Percentiles rank a stretch among this genome's conserved stretches.
phyloP scores from a whole-genome alignment of 2,113 vertebrate species.

The Carassius gibelio region DNA sequence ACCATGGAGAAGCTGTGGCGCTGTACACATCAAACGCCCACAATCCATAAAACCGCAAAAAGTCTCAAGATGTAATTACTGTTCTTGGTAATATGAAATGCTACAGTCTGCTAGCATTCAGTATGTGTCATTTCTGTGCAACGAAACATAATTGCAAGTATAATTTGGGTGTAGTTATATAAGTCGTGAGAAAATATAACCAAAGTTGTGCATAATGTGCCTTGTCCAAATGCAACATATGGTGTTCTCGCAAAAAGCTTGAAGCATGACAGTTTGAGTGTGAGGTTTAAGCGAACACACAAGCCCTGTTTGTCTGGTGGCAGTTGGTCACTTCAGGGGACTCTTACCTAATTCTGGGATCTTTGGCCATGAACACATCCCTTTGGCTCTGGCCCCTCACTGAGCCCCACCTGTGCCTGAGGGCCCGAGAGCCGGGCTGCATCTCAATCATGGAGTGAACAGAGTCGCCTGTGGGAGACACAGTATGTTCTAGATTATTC shows the following conservation, averaged over 20 bases:
- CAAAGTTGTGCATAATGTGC: not conserved
- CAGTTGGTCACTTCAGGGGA: conserved; percentile 45
- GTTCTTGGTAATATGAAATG: conserved; percentile 13
- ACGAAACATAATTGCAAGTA: not conserved
- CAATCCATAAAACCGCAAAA: conserved; percentile 15
- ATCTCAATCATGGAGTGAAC: conserved; percentile 36
- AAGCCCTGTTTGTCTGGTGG: not conserved
- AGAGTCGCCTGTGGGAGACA: conserved; percentile 45
- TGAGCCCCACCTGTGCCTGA: conserved; percentile 34
- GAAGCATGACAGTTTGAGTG: not conserved
- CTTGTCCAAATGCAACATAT: conserved; percentile 37
- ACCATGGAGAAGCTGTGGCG: conserved; percentile 37
- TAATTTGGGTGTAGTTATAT: not conserved
- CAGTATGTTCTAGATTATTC: conserved; percentile 21
- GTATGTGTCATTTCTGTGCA: not conserved
- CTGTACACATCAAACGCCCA: conserved; percentile 41
- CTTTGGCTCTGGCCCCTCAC: conserved; percentile 18
- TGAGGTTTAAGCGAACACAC: not conserved
- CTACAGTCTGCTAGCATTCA: not conserved
- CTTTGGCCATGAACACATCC: conserved; percentile 30
- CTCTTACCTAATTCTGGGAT: conserved; percentile 60
- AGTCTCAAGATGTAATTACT: conserved; percentile 23
- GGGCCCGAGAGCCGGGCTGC: not conserved
- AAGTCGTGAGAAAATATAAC: not conserved
- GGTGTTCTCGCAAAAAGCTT: not conserved